Evolutionary conservation across 1,140 invertebrate genomes (phyloP).

Genomic region (Camponotus vicinus): DNA sequence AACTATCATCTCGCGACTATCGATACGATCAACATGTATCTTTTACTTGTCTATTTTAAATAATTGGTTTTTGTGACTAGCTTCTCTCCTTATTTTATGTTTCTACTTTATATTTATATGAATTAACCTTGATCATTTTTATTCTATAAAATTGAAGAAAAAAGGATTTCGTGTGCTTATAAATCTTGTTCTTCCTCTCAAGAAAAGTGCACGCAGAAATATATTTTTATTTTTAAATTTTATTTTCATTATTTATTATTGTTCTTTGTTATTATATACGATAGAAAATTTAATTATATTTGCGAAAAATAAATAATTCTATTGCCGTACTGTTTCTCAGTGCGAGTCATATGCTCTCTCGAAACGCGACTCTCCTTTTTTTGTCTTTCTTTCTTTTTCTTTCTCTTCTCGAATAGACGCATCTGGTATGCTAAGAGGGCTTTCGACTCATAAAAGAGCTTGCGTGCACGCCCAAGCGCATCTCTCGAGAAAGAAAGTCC

Average conservation of each 20-base stretch:
- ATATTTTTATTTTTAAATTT: not conserved
- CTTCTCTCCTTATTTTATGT: not conserved
- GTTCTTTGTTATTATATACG: not conserved
- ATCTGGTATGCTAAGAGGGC: slow-evolving; percentile 69
- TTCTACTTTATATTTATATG: not conserved
- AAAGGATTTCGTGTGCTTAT: not conserved
- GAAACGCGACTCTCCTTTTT: slow-evolving; percentile 38
- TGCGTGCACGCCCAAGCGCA: slow-evolving; percentile 70
- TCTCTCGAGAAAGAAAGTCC: slow-evolving; percentile 64
- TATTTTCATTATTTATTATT: not conserved
- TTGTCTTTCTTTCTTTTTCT: slow-evolving; percentile 26
- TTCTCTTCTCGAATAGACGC: slow-evolving; percentile 43
- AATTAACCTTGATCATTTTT: not conserved
- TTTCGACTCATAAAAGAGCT: slow-evolving; percentile 66
- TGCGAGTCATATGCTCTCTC: slow-evolving; percentile 7
- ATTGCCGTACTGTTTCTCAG: not conserved
- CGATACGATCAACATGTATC: not conserved
- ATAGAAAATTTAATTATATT: not conserved
- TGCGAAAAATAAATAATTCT: not conserved
- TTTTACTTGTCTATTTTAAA: slow-evolving; percentile 2
- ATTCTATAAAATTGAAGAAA: not conserved
- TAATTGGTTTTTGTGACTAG: not conserved
- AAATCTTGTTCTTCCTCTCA: not conserved
- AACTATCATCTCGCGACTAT: not conserved
- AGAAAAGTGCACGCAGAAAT: not conserved